Base-by-base conservation (phyloP, 2,113 vertebrate species). In the Anseranas semipalmata region DNA sequence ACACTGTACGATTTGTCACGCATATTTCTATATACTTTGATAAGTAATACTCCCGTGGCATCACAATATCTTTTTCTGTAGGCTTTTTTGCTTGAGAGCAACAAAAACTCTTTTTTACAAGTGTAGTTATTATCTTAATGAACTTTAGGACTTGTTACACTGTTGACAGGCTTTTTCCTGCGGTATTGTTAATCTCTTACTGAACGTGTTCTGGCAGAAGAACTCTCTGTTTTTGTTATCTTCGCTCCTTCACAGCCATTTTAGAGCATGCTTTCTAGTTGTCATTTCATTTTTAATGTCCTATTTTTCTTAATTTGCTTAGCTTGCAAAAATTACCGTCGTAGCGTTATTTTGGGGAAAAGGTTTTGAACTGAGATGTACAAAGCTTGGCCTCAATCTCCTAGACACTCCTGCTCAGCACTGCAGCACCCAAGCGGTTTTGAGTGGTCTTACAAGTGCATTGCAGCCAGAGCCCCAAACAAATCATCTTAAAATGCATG, bases 151-250 rank as follows among this genome's bases (percentile, higher is more conserved):
- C 63, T 94, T 89, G 55, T 65, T 89, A 37, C 9, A 28, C 25
- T 60, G 22, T 72, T 93, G 35, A 67, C 72, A 91, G 45, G 59
- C 86, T 80, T 95, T 75, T 82, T 87, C 71, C 71, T 63, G 73
- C 52, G 73, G 45, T 60, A 45, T 55, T 94, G 86, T 93, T 74
- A 79, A 72, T 46, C 70, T 80, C 43, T 45, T 32, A 80, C 41
- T 48, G 58, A 60, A 32, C 66, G 59, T 62, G 56, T 87, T 89
- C 50, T 84, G 53, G 75, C 46, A 92, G 39, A 81, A 91, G 63
- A 68, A 60, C 21, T 43, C 52, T 82, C 35, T 33, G 35, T 7
- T 53, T 74, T 85, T 80, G n/a, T 59, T 92, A 73, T 50, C 67
- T 50, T 67, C 30, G 10, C 52, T 50, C 27, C 0, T 0, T 50